phyloP scores from a whole-genome alignment of 2,113 vertebrate genomes.

The Athene noctua region DNA sequence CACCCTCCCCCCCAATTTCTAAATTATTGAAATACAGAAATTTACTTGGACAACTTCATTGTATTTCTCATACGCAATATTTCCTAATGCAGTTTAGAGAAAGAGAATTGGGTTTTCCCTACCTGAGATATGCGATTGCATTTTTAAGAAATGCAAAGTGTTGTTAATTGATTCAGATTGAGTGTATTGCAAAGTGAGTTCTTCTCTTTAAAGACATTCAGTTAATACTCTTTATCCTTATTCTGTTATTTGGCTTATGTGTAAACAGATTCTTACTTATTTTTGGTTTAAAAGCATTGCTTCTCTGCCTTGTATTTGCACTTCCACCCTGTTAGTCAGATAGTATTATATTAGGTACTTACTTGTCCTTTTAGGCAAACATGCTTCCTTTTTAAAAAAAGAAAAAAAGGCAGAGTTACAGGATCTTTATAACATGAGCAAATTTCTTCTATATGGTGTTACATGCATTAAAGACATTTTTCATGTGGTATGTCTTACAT shows the following conservation, averaged over 20 bases:
- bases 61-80: neutral
- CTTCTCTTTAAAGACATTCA: neutral
- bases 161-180: neutral
- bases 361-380: neutral
- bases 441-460: neutral
- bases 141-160: neutral
- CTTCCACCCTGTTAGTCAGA: neutral
- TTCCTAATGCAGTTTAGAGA: neutral
- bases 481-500: neutral
- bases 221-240: neutral
- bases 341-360: neutral
- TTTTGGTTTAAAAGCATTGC: neutral
- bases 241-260: neutral
- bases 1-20: neutral
- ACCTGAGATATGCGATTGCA: neutral
- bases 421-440: neutral
- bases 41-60: neutral
- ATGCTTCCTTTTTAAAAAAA: neutral
- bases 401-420: neutral
- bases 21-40: neutral
- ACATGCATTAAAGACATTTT: neutral
- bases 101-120: neutral
- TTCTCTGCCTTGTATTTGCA: neutral
- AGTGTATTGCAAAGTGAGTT: neutral
- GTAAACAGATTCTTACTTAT: neutral